Evolutionary conservation across 2,888 invertebrate species (phyloP).

Genomic region (Hanleya hanleyi): DNA sequence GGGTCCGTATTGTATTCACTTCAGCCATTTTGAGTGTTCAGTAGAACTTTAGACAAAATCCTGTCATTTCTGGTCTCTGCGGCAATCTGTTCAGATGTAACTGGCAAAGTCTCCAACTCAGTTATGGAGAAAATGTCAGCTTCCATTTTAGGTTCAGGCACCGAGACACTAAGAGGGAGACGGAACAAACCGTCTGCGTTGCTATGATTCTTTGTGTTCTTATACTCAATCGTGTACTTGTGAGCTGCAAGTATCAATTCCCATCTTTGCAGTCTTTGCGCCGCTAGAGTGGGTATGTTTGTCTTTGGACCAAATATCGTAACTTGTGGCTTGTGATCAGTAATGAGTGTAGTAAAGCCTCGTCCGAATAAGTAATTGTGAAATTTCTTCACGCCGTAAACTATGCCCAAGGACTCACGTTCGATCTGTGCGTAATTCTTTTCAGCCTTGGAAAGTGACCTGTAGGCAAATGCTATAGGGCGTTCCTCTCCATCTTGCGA

Average conservation of each 20-base stretch:
- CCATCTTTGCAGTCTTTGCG: constrained; percentile 58
- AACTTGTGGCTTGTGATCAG: constrained; percentile 72
- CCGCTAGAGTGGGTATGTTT: constrained; percentile 52
- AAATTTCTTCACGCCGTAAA: constrained; percentile 72
- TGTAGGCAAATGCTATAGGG: constrained; percentile 72
- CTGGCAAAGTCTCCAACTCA: constrained; percentile 28
- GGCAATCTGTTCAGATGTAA: constrained; percentile 25
- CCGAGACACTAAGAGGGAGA: constrained; percentile 30
- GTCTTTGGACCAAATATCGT: constrained; percentile 64
- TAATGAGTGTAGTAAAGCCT: constrained; percentile 68
- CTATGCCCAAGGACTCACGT: too few species aligned
- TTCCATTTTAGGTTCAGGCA: constrained; percentile 1
- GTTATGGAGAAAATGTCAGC: constrained; percentile 23
- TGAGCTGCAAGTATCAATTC: constrained; percentile 60
- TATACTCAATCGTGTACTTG: constrained; percentile 61
- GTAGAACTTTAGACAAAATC: constrained; percentile 13
- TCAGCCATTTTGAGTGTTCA: background rate
- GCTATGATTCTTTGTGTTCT: constrained; percentile 50
- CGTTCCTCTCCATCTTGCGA: constrained; percentile 38
- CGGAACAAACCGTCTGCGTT: constrained; percentile 65
- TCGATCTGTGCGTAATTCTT: too few species aligned
- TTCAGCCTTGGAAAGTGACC: constrained; percentile 71
- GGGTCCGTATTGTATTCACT: constrained; percentile 1
- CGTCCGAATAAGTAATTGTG: constrained; percentile 70
- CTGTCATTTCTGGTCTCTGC: constrained; percentile 28